Base-by-base conservation (phyloP, 2,113 vertebrate species). In the Lasiurus borealis region DNA sequence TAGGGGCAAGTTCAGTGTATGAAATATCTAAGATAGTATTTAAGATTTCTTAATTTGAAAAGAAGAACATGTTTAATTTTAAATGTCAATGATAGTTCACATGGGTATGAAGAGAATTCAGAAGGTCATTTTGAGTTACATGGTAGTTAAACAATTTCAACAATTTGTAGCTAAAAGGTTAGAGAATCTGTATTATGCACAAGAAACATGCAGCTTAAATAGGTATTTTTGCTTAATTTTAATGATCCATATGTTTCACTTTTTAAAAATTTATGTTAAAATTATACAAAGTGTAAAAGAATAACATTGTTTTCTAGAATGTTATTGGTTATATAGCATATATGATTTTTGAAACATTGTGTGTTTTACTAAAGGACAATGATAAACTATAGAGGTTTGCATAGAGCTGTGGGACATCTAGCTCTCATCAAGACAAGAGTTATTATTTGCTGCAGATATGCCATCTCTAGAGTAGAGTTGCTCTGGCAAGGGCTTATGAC, bases 31-130 rank as follows among this genome's bases (percentile, higher is more conserved):
- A 62, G n/a, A 10, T 72, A 27, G 14, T 90, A 40, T 90, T 90
- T 73, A n/a, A 90, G 69, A 77, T 88, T 73, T 73, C 14, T 90
- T 68, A 64, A 81, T 50, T 89, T 80, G 36, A 83, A 89, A 94
- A 91, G 29, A 62, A 88, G 25, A 81, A 93, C 81, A 86, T 54
- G 13, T 36, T 52, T 66, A 69, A 15, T 52, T 85, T 96, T 94
- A 71, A 78, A 54, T 64, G 31, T 40, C 82, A 80, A 48, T 69
- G 40, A 62, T 84, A 11, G 14, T 86, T 83, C 40, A 27, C 15
- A 6, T 29, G 64, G 54, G 66, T 87, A 64, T 62, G 4, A 31
- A 87, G 59, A 29, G 27, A 75, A 85, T 87, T 54, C 48, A 12
- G 34, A 69, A n/a, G 25, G n/a, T 46, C 78, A 29, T 92, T 96